Evolutionary conservation across 2,888 invertebrate species (phyloP).

Genomic region (Lepeophtheirus nordmannii): DNA sequence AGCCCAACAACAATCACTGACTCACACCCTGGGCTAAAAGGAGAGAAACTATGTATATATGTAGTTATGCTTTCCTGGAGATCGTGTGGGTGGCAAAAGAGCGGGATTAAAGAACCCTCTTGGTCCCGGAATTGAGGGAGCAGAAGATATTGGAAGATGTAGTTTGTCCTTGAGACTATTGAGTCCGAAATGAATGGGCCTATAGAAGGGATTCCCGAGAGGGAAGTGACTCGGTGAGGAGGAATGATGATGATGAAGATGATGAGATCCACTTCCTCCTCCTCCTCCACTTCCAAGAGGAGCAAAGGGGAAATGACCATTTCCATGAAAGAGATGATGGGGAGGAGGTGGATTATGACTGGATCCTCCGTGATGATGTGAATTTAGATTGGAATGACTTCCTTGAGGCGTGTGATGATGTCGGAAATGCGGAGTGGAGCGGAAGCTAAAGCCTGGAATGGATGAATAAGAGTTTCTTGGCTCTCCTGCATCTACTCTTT

Average conservation of each 20-base stretch:
- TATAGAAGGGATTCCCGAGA: neutral
- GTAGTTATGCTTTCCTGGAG: neutral
- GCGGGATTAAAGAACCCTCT: neutral
- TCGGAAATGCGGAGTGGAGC: constrained; percentile 24
- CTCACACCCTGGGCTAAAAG: too few species aligned
- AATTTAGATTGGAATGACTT: neutral
- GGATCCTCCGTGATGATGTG: neutral
- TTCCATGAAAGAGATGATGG: neutral
- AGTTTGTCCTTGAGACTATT: neutral
- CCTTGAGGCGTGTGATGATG: neutral
- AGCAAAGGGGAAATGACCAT: neutral
- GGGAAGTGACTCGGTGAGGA: neutral
- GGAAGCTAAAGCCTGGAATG: constrained; percentile 31
- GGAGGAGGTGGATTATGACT: neutral
- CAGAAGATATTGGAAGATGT: neutral
- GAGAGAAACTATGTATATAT: too few species aligned
- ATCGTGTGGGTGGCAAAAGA: neutral
- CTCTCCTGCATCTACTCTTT: constrained; percentile 38
- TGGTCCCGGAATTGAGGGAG: neutral
- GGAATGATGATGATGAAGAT: neutral
- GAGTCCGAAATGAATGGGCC: neutral
- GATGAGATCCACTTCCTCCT: too few species aligned
- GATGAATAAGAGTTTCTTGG: constrained; percentile 36
- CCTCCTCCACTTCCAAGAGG: too few species aligned
- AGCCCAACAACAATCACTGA: too few species aligned